Evolutionary conservation across 2,113 vertebrate genomes (phyloP).

Genomic region (Otis tarda): DNA sequence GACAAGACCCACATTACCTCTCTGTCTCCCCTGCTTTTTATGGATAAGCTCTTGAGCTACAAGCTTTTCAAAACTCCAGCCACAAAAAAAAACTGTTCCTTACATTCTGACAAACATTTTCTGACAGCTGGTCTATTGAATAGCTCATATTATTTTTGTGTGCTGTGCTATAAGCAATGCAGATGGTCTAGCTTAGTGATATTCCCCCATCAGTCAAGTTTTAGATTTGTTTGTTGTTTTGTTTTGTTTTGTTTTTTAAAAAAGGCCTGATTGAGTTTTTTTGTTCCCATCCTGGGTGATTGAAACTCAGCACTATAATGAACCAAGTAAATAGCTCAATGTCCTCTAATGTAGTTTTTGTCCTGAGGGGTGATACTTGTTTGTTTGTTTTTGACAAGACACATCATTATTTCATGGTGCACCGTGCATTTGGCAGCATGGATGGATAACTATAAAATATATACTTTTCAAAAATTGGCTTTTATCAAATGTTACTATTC

Average conservation of each 20-base stretch:
- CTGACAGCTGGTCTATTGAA: constrained; percentile 49
- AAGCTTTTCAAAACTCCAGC: not conserved
- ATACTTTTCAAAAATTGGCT: constrained; percentile 36
- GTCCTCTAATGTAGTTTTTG: constrained; percentile 57
- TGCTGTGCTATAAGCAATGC: constrained; percentile 54
- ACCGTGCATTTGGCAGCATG: constrained; percentile 22
- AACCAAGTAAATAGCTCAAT: constrained; percentile 50
- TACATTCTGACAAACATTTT: constrained; percentile 21
- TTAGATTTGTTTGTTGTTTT: constrained; percentile 18
- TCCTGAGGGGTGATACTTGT: constrained; percentile 51
- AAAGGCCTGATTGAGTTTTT: constrained; percentile 30
- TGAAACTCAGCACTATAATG: constrained; percentile 52
- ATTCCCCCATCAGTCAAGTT: constrained; percentile 49
- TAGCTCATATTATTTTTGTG: constrained; percentile 41
- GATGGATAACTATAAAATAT: constrained; percentile 51
- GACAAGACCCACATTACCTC: not conserved
- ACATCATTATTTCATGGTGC: constrained; percentile 49
- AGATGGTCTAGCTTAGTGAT: constrained; percentile 45
- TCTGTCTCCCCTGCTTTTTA: not conserved
- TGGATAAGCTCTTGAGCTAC: not conserved
- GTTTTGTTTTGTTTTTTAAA: not conserved
- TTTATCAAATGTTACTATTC: constrained; percentile 62
- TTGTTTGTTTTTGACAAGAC: constrained; percentile 47
- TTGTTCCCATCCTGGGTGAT: not conserved
- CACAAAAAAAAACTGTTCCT: not conserved